Percentiles rank a stretch among this genome's conserved stretches.
Evolutionary conservation across 1,140 invertebrate genomes (phyloP).

Genomic region (Cotesia typhae): DNA sequence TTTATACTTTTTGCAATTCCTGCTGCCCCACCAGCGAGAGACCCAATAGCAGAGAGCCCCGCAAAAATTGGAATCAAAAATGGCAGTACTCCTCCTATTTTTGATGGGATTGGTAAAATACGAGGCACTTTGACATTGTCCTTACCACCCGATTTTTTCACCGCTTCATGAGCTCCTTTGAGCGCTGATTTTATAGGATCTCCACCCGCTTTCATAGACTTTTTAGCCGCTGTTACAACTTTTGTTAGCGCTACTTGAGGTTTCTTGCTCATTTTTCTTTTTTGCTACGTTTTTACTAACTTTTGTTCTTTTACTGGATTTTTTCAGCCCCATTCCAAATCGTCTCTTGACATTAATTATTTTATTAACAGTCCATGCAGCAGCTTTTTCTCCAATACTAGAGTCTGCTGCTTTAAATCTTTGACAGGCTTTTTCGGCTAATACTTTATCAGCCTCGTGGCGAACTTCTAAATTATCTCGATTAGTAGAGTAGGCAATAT

Average conservation of each 20-base stretch:
- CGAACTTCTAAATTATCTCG: background rate
- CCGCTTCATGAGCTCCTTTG: too few relatives aligned
- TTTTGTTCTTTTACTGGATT: too few relatives aligned
- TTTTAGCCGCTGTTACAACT: too few relatives aligned
- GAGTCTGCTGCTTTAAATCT: constrained; percentile 55
- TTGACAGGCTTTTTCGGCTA: constrained; percentile 56
- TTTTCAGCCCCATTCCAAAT: constrained; percentile 28
- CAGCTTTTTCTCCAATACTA: constrained; percentile 49
- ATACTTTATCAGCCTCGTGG: constrained; percentile 55
- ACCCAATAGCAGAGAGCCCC: constrained; percentile 31
- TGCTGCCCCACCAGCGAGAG: constrained; percentile 39
- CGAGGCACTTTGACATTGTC: constrained; percentile 10
- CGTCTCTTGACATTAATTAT: too few relatives aligned
- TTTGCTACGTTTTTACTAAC: too few relatives aligned
- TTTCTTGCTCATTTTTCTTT: too few relatives aligned
- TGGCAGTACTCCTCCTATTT: constrained; percentile 23
- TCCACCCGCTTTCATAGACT: too few relatives aligned
- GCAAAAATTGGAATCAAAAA: constrained; percentile 33
- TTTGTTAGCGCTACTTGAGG: too few relatives aligned
- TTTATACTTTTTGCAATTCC: constrained; percentile 46
- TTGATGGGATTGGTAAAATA: constrained; percentile 26
- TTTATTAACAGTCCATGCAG: constrained; percentile 44
- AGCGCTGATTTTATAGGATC: too few relatives aligned
- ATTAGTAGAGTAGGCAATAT: constrained; percentile 56
- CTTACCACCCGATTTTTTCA: background rate